A percentile compares a stretch with the other conserved stretches of the same genome.
These are phyloP conservation scores for Zoanthus sansibaricus DNA, from an alignment of 92 coral and sea anemone genomes.

Conservation along the genomic window DNA sequence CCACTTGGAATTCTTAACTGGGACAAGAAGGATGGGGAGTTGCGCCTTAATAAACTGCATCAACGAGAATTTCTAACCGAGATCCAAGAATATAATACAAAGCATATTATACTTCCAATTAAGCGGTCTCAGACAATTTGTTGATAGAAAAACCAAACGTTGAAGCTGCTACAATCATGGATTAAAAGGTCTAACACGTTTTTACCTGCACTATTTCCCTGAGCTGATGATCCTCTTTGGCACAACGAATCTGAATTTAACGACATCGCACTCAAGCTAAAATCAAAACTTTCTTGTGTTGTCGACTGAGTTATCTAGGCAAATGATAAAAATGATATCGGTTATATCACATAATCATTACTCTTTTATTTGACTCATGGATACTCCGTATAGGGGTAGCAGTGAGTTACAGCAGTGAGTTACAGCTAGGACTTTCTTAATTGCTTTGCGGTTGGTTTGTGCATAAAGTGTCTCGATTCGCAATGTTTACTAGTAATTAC, in stretches of 20 bases:
- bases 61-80: no score
- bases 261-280: conserved; percentile 25
- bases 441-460: no score
- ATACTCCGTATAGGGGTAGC: no score
- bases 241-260: not conserved
- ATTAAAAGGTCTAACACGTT: not conserved
- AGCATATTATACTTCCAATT: no score
- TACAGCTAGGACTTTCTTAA: no score
- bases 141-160: not conserved
- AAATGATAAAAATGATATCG: not conserved
- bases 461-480: no score
- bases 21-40: no score
- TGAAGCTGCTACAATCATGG: not conserved
- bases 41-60: no score
- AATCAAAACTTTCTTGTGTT: conserved; percentile 23
- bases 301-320: not conserved
- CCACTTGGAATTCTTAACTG: no score
- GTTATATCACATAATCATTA: not conserved
- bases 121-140: not conserved
- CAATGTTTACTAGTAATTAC: no score
- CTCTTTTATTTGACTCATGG: not conserved
- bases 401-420: no score
- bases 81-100: no score
- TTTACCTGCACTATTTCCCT: not conserved
- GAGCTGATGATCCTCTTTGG: not conserved